Evolutionary conservation across 2,888 invertebrate genomes (phyloP).

Genomic region (Diarsia rubi): DNA sequence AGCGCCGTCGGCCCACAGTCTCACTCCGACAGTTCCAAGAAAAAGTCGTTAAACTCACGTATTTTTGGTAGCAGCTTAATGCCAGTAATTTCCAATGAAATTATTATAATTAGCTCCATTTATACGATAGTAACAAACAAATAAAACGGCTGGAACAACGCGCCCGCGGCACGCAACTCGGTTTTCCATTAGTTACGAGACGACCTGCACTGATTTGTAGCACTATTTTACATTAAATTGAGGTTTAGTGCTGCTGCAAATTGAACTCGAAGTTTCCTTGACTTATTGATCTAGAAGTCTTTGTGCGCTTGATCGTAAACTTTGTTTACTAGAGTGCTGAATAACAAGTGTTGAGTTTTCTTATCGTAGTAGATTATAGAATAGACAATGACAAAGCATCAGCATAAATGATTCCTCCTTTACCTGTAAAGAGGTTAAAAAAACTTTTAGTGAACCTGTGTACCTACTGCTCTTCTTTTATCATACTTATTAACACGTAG

Average conservation of each 20-base stretch:
- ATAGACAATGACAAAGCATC: background rate
- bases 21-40: slow-evolving; percentile 86
- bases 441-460: background rate
- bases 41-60: slow-evolving; percentile 90
- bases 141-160: slow-evolving; percentile 86
- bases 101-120: slow-evolving; percentile 90
- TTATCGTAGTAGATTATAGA: background rate
- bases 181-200: slow-evolving; percentile 71
- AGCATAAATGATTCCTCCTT: background rate
- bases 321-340: background rate
- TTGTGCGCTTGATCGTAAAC: slow-evolving; percentile 7
- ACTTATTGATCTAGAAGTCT: slow-evolving; percentile 51
- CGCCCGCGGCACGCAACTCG: slow-evolving; percentile 75
- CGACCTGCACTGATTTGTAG: slow-evolving; percentile 74
- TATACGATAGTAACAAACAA: slow-evolving; percentile 90
- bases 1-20: slow-evolving; percentile 80
- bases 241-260: slow-evolving; percentile 63
- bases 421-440: background rate
- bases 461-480: background rate
- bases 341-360: background rate
- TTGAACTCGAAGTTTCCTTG: slow-evolving; percentile 45
- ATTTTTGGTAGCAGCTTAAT: slow-evolving; percentile 91
- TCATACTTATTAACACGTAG: background rate
- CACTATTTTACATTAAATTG: slow-evolving; percentile 73
- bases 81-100: slow-evolving; percentile 89